Evolutionary conservation across 2,113 vertebrate species (phyloP).

Genomic region (Ascaphus truei): DNA sequence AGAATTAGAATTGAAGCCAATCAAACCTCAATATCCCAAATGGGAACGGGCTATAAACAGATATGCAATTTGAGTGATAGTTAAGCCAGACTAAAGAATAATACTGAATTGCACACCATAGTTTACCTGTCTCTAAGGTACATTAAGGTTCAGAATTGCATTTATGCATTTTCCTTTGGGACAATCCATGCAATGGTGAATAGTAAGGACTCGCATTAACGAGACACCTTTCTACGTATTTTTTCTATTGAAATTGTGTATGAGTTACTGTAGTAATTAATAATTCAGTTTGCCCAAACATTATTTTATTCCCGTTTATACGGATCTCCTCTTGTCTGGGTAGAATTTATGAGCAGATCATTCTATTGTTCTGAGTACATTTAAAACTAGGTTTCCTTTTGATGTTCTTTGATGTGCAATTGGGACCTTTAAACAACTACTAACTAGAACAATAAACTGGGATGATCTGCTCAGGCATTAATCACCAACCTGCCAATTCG

Average conservation of each 20-base stretch:
- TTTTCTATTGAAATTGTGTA: too few species aligned
- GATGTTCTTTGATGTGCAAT: background rate
- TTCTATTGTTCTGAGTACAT: background rate
- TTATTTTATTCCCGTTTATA: too few species aligned
- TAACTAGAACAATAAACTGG: background rate
- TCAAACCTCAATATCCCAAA: background rate
- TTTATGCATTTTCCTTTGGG: slow-evolving; percentile 11
- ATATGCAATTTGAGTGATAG: background rate
- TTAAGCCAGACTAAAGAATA: background rate
- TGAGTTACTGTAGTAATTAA: background rate
- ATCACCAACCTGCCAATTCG: slow-evolving; percentile 69
- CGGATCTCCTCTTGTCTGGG: too few species aligned
- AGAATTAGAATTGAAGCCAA: background rate
- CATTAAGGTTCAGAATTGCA: slow-evolving; percentile 1
- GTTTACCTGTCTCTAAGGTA: slow-evolving; percentile 2
- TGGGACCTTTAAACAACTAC: background rate
- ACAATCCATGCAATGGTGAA: background rate
- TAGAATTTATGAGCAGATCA: background rate
- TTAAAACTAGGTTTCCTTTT: background rate
- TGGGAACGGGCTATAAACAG: background rate
- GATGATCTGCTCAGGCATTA: slow-evolving; percentile 57
- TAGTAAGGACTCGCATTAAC: slow-evolving; percentile 2
- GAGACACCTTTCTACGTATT: background rate
- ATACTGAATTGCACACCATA: background rate
- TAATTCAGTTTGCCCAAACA: background rate